These are phyloP conservation scores for Hesperophylax magnus DNA, from an alignment of 1,140 invertebrate species.

Conservation along the genomic window DNA sequence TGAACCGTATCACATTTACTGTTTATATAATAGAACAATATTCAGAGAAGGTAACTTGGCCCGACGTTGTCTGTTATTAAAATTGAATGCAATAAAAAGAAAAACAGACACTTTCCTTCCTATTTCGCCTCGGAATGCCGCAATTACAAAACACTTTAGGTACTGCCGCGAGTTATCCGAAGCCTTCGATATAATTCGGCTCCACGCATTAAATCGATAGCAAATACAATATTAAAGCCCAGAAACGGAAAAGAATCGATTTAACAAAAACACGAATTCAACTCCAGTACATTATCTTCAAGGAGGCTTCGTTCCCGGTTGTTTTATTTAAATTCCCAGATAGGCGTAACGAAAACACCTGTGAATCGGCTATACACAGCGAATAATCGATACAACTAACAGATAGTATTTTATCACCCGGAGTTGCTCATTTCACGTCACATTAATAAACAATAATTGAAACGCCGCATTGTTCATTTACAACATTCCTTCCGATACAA, in stretches of 20 bases:
- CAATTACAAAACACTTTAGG: not conserved
- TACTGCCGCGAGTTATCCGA: not conserved
- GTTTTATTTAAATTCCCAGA: slow-evolving; percentile 4
- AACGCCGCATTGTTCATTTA: slow-evolving; percentile 14
- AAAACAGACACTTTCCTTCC: not conserved
- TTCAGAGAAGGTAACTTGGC: not conserved
- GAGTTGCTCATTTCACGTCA: not conserved
- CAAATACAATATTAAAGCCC: not conserved
- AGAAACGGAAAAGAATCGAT: not conserved
- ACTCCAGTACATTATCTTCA: not conserved
- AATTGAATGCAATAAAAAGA: not conserved
- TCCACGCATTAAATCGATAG: not conserved
- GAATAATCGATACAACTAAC: slow-evolving; percentile 38
- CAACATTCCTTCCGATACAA: slow-evolving; percentile 36
- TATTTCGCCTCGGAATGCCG: not conserved
- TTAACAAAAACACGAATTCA: not conserved
- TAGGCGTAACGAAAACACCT: slow-evolving; percentile 37
- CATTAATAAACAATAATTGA: not conserved
- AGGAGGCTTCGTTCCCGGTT: not conserved
- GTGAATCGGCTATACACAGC: not conserved
- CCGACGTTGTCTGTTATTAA: not conserved
- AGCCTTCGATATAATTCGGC: not conserved
- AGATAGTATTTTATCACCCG: slow-evolving; percentile 5
- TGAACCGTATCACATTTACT: slow-evolving; percentile 2
- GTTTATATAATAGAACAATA: not conserved